Percentiles rank a stretch among this genome's conserved stretches.
phyloP scores from a whole-genome alignment of 2,888 invertebrate species.

The Drosophila paramelanica region DNA sequence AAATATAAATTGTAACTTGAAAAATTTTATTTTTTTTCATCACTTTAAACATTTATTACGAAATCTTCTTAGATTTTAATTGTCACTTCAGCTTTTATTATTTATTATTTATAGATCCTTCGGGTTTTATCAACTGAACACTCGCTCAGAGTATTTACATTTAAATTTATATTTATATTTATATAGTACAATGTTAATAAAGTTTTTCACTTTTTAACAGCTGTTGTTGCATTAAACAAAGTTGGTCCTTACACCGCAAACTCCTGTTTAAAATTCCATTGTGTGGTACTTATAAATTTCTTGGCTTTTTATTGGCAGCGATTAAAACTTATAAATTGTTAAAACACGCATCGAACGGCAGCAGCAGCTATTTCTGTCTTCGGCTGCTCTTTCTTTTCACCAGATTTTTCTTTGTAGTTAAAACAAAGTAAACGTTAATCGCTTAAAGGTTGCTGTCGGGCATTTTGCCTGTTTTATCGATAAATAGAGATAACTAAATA shows the following conservation, averaged over 20 bases:
- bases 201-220: background rate
- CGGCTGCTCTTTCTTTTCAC: background rate
- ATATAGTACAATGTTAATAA: background rate
- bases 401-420: background rate
- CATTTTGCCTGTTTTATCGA: constrained; percentile 2
- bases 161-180: no score
- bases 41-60: background rate
- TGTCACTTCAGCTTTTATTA: no score
- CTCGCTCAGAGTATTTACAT: no score
- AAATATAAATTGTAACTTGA: background rate
- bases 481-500: constrained; percentile 1
- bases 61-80: no score
- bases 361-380: no score
- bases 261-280: background rate
- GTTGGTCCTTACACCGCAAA: background rate
- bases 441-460: background rate
- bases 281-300: constrained; percentile 5
- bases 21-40: no score
- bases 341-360: constrained; percentile 5
- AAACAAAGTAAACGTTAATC: background rate
- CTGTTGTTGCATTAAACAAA: background rate
- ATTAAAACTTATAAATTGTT: constrained; percentile 21
- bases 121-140: no score
- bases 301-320: constrained; percentile 1
- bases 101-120: no score